Evolutionary conservation across 2,797 vertebrate genomes (phyloP), one percentile per base, ranked within the genome.

Genomic region (Siniperca undulata): DNA sequence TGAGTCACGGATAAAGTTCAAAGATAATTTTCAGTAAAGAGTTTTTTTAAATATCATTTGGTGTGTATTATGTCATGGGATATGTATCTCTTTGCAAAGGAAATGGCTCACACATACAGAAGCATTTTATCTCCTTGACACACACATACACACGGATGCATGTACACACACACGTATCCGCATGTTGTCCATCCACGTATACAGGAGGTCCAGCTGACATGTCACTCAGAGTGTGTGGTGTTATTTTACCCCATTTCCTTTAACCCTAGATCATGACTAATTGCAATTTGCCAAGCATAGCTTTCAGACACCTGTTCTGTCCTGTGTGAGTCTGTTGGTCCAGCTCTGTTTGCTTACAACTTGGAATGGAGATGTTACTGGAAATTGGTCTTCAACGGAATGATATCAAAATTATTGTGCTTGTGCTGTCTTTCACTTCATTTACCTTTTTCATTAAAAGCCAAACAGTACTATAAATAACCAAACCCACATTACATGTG

Each of bases 201-300:
- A 86, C 90, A 91, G 85, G 79, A 86, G 87, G 88, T 91, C 92
- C 94, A 96, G 95, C 94, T 96, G 95, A 95, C 93, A 59, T 86
- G 92, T 94, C 94, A 94, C 90, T 95, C 95, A 95, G 84, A 89
- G 86, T 34, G 76, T 27, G 77, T n/a, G 88, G 92, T 92, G 93
- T 95, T 94, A 87, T 92, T 92, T 95, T 95, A 95, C 95, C 90
- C 89, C 92, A 91, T 93, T 95, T 95, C 92, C 94, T 94, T 95
- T 90, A 93, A 93, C 93, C 92, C 92, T 38, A 76, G 77, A 92
- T 95, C 94, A 95, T 94, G 94, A 96, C 95, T 92, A 96, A 96
- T 96, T 89, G 92, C 93, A 62, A 95, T 95, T 94, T 75, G 93
- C 88, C 89, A 92, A 92, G 93, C 93, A 67, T 92, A 86, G 85